Conservation (phyloP, 1,140 invertebrate genomes). For the Araneus ventricosus region DNA sequence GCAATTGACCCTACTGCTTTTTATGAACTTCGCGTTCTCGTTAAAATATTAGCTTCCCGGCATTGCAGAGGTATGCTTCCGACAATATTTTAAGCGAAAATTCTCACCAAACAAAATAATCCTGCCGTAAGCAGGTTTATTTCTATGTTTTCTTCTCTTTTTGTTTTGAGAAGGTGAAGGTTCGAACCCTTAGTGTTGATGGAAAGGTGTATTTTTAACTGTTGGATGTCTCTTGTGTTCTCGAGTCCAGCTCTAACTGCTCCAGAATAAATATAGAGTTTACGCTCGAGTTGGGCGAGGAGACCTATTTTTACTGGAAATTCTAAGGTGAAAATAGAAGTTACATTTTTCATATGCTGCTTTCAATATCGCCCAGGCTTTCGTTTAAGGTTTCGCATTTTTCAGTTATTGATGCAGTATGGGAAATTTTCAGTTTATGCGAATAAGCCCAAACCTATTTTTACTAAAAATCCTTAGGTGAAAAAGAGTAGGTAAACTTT, state of each 20-base stretch:
- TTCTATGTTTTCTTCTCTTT: not conserved
- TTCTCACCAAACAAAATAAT: not conserved
- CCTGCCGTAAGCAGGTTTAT: not conserved
- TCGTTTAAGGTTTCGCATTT: too few relatives aligned
- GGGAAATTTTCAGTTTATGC: too few relatives aligned
- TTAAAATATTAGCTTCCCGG: too few relatives aligned
- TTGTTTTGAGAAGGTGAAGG: not conserved
- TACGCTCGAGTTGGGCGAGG: not conserved
- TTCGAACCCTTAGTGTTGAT: not conserved
- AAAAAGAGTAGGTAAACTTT: too few relatives aligned
- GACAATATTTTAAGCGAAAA: not conserved
- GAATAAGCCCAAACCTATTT: too few relatives aligned
- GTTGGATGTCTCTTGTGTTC: conserved; percentile 8
- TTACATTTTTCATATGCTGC: not conserved
- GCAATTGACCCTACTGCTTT: too few relatives aligned
- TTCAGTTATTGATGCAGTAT: too few relatives aligned
- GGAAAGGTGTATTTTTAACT: conserved; percentile 14
- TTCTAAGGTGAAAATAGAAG: not conserved
- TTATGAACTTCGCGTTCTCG: too few relatives aligned
- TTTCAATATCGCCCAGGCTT: not conserved
- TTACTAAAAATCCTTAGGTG: too few relatives aligned
- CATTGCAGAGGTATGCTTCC: not conserved
- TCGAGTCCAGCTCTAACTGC: conserved; percentile 16
- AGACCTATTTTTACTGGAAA: not conserved
- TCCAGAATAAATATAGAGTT: not conserved